Percentiles rank a stretch among this genome's conserved stretches.
These are phyloP conservation scores for Antrozous pallidus DNA, from an alignment of 2,797 vertebrate genomes.

Conservation along the genomic window DNA sequence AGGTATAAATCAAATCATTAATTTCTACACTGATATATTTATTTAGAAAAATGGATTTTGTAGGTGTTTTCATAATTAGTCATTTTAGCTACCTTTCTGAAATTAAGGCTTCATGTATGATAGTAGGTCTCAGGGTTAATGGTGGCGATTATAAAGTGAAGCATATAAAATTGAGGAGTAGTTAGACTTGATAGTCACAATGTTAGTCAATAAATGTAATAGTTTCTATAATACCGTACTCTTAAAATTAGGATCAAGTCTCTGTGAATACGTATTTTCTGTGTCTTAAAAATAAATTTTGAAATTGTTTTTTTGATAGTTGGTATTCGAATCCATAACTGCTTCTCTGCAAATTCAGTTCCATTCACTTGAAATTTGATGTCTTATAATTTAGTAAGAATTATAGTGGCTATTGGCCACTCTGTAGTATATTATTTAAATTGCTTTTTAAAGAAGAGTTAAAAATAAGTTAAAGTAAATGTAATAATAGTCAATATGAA, in stretches of 20 bases:
- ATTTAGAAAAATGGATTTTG: conserved; percentile 20
- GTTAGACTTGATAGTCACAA: neutral
- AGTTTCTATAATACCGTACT: neutral
- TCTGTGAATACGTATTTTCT: neutral
- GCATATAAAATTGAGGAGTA: neutral
- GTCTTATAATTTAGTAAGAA: neutral
- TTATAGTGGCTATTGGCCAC: neutral
- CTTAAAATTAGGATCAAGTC: neutral
- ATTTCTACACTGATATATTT: neutral
- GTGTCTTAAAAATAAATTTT: conserved; percentile 40
- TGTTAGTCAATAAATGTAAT: neutral
- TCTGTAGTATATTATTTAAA: neutral
- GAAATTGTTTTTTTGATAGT: neutral
- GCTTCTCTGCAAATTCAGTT: neutral
- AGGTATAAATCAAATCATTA: conserved; percentile 83
- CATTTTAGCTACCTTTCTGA: neutral
- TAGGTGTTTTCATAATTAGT: neutral
- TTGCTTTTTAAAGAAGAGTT: neutral
- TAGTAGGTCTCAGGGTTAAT: neutral
- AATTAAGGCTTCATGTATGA: neutral
- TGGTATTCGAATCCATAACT: neutral
- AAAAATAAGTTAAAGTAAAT: neutral
- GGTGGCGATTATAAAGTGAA: neutral
- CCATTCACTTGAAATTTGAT: neutral
- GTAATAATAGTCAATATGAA: conserved; percentile 12